phyloP scores from a whole-genome alignment of 1,140 invertebrate genomes.

The Ceratina australensis region DNA sequence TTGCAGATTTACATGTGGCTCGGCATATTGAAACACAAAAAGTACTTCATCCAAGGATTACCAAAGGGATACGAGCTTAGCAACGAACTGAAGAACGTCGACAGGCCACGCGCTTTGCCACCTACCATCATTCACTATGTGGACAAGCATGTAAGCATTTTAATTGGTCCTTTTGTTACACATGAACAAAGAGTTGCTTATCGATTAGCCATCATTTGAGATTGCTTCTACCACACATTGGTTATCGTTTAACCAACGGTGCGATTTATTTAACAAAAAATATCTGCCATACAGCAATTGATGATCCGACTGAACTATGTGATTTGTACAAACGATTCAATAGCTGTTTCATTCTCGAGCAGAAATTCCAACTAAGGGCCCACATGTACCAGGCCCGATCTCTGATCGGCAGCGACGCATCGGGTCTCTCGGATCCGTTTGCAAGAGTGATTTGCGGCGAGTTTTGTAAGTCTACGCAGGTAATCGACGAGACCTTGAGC shows the following conservation, averaged over 20 bases:
- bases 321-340: background rate
- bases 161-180: too few species aligned
- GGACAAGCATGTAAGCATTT: conserved; percentile 81
- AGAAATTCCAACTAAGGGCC: conserved; percentile 91
- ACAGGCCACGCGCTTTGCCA: conserved; percentile 84
- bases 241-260: too few species aligned
- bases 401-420: conserved; percentile 93
- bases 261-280: too few species aligned
- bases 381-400: conserved; percentile 95
- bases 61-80: conserved; percentile 89
- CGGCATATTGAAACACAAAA: conserved; percentile 90
- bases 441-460: conserved; percentile 90
- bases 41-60: conserved; percentile 87
- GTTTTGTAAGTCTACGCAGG: conserved; percentile 89
- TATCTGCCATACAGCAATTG: too few species aligned
- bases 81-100: conserved; percentile 87
- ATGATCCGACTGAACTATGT: background rate
- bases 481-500: conserved; percentile 93
- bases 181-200: background rate
- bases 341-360: conserved; percentile 7
- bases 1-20: conserved; percentile 91
- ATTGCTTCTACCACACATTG: too few species aligned
- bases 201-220: too few species aligned
- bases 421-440: conserved; percentile 95
- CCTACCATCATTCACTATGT: conserved; percentile 86